A percentile compares a stretch with the other conserved stretches of the same genome.
Evolutionary conservation across 2,888 invertebrate genomes (phyloP).

Genomic region (Amphipoea lucens): DNA sequence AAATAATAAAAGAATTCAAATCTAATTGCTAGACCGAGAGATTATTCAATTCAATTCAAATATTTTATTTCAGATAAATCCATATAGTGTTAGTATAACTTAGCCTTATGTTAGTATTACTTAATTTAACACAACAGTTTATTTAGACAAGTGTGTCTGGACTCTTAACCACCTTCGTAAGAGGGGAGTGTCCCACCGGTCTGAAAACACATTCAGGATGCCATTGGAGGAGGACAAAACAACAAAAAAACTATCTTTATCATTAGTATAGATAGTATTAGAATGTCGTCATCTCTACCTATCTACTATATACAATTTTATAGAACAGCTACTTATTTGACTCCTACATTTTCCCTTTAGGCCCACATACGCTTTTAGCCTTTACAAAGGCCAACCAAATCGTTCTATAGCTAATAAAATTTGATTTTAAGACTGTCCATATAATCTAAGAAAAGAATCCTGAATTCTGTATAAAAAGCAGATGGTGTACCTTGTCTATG

Average conservation of each 20-base stretch:
- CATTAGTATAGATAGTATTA: background rate
- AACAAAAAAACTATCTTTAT: background rate
- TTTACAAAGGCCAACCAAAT: slow-evolving; percentile 7
- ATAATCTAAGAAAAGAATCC: slow-evolving; percentile 19
- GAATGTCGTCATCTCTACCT: background rate
- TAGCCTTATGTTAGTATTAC: too few relatives aligned
- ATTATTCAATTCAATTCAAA: background rate
- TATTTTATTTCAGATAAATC: too few relatives aligned
- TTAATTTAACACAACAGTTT: too few relatives aligned
- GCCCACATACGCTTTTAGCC: slow-evolving; percentile 6
- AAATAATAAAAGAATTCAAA: background rate
- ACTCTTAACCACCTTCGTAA: too few relatives aligned
- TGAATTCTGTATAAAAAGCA: slow-evolving; percentile 20
- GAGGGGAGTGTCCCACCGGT: too few relatives aligned
- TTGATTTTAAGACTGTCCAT: slow-evolving; percentile 29
- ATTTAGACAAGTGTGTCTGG: too few relatives aligned
- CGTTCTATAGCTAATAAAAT: slow-evolving; percentile 28
- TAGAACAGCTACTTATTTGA: background rate
- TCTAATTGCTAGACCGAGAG: too few relatives aligned
- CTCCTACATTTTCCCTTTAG: background rate
- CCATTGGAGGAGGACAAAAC: too few relatives aligned
- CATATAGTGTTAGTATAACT: too few relatives aligned
- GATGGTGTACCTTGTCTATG: background rate
- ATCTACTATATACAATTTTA: slow-evolving; percentile 11
- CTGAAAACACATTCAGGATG: too few relatives aligned